Evolutionary conservation across 2,113 vertebrate species (phyloP).

Genomic region (Seriola dumerili): DNA sequence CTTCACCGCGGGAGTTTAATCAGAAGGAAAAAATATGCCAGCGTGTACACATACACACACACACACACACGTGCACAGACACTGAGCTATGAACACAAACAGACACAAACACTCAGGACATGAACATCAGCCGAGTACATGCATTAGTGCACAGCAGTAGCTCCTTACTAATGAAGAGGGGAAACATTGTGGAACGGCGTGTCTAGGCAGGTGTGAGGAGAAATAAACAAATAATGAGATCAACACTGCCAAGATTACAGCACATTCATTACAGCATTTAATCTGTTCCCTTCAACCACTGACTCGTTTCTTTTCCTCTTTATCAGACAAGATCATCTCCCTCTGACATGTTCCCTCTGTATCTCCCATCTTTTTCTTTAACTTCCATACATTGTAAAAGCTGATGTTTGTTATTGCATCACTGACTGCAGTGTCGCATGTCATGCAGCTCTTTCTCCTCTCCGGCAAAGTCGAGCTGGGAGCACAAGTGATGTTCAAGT

Average conservation of each 20-base stretch:
- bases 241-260: constrained; percentile 69
- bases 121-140: constrained; percentile 69
- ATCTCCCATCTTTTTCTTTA: background rate
- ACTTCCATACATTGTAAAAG: constrained; percentile 1
- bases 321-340: constrained; percentile 34
- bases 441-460: background rate
- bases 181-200: constrained; percentile 67
- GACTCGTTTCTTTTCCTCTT: constrained; percentile 34
- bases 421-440: constrained; percentile 9
- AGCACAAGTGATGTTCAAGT: constrained; percentile 1
- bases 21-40: constrained; percentile 57
- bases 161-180: constrained; percentile 73
- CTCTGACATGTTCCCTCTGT: background rate
- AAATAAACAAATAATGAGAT: constrained; percentile 76
- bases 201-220: constrained; percentile 74
- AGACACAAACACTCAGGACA: constrained; percentile 59
- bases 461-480: background rate
- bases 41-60: constrained; percentile 1
- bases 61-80: constrained; percentile 1
- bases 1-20: constrained; percentile 69
- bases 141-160: constrained; percentile 78
- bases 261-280: constrained; percentile 68
- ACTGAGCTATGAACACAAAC: constrained; percentile 28
- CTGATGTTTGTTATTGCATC: background rate
- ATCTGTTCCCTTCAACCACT: constrained; percentile 56